Evolutionary conservation across 1,140 invertebrate species (phyloP).

Genomic region (Megathymus violae): DNA sequence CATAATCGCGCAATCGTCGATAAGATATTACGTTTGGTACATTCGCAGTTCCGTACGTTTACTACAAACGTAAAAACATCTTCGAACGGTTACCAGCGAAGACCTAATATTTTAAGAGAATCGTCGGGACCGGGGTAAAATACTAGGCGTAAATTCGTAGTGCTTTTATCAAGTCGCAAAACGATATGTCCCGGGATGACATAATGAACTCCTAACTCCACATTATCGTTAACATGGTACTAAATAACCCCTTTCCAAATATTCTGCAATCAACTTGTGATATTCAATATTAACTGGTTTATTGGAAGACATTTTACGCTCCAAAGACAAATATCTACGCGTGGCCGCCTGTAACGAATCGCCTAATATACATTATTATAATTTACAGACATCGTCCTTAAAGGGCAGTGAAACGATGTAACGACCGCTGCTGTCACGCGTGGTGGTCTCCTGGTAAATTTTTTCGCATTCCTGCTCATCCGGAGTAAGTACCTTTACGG

Average conservation of each 20-base stretch:
- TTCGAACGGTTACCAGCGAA: conserved; percentile 30
- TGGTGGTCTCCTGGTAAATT: conserved; percentile 15
- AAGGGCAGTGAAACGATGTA: conserved; percentile 26
- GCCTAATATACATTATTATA: no score
- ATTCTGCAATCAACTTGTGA: conserved; percentile 4
- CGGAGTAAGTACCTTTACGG: not conserved
- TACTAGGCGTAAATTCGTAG: not conserved
- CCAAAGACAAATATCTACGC: conserved; percentile 28
- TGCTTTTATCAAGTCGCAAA: conserved; percentile 6
- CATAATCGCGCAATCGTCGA: conserved; percentile 41
- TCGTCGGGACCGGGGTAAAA: conserved; percentile 12
- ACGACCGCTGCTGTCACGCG: conserved; percentile 14
- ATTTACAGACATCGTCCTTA: not conserved
- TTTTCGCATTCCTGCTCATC: conserved; percentile 26
- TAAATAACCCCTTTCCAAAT: conserved; percentile 13
- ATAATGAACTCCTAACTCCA: conserved; percentile 1
- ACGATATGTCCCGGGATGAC: conserved; percentile 3
- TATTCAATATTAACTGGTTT: conserved; percentile 18
- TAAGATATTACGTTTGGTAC: conserved; percentile 42
- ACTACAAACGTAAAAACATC: conserved; percentile 33
- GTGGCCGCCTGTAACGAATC: conserved; percentile 16
- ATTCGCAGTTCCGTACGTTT: conserved; percentile 1
- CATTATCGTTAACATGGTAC: not conserved
- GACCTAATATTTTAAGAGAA: conserved; percentile 36
- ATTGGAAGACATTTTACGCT: conserved; percentile 16